These are phyloP conservation scores for Mormyrus iriodes DNA, from an alignment of 2,113 vertebrate species.

Conservation along the genomic window DNA sequence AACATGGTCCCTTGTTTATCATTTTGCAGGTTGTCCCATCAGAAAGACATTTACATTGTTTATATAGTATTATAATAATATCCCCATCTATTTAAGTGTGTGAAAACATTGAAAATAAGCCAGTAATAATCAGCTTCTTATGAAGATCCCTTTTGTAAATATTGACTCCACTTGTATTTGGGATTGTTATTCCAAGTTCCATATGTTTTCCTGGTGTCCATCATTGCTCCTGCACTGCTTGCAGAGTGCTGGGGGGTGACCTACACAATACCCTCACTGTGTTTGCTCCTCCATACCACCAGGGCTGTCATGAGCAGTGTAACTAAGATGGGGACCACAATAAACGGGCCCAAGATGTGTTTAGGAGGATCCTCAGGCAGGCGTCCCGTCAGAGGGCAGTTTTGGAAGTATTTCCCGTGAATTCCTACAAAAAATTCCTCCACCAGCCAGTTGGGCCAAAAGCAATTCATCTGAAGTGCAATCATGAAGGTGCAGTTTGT, in stretches of 20 bases:
- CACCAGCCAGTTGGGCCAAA: conserved; percentile 83
- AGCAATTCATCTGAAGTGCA: conserved; percentile 68
- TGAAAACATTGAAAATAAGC: neutral
- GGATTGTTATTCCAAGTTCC: neutral
- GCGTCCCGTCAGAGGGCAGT: conserved; percentile 73
- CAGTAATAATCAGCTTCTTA: neutral
- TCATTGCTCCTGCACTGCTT: neutral
- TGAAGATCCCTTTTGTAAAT: neutral
- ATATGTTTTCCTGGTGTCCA: neutral
- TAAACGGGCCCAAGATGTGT: conserved; percentile 77
- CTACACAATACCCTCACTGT: conserved; percentile 74
- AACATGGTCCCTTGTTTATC: neutral
- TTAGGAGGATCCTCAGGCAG: conserved; percentile 74
- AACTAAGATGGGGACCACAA: conserved; percentile 72
- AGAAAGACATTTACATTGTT: neutral
- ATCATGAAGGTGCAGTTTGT: conserved; percentile 78
- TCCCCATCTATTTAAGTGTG: neutral
- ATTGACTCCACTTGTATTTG: neutral
- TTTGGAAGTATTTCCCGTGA: conserved; percentile 79
- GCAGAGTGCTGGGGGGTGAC: too few relatives aligned
- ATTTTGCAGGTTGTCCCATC: neutral
- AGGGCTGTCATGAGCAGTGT: conserved; percentile 81
- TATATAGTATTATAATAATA: neutral
- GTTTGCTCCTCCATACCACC: conserved; percentile 89
- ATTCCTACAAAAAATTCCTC: conserved; percentile 80